phyloP scores from a whole-genome alignment of 2,797 vertebrate genomes.

The Eupleurogrammus muticus region DNA sequence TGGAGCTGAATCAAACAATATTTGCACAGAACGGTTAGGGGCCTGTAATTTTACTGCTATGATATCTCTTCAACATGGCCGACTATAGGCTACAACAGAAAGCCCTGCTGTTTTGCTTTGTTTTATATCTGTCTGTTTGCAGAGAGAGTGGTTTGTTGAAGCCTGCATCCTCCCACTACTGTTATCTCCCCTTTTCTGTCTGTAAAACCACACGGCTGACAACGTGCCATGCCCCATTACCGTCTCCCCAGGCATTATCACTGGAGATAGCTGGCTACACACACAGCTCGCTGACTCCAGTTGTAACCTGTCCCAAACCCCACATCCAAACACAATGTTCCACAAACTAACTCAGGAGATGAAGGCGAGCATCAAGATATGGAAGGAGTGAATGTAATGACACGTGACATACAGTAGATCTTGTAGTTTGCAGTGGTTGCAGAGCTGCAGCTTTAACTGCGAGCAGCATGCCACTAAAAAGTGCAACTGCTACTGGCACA shows the following conservation, averaged over 20 bases:
- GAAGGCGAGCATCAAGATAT: slow-evolving; percentile 11
- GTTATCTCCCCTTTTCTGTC: slow-evolving; percentile 37
- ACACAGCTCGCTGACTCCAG: slow-evolving; percentile 26
- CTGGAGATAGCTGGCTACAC: slow-evolving; percentile 7
- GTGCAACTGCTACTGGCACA: background rate
- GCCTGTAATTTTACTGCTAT: too few relatives aligned
- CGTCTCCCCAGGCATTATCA: slow-evolving; percentile 27
- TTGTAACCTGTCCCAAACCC: slow-evolving; percentile 11
- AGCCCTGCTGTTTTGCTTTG: slow-evolving; percentile 2
- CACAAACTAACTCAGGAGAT: slow-evolving; percentile 22
- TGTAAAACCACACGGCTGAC: slow-evolving; percentile 45
- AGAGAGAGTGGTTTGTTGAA: slow-evolving; percentile 22
- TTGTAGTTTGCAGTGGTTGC: background rate
- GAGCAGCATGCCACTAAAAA: background rate
- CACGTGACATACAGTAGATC: background rate
- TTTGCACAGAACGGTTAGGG: background rate
- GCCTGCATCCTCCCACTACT: slow-evolving; percentile 16
- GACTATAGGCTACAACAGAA: slow-evolving; percentile 9
- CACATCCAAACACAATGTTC: slow-evolving; percentile 28
- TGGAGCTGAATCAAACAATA: slow-evolving; percentile 14
- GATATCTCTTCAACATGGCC: background rate
- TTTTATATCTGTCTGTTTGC: slow-evolving; percentile 28
- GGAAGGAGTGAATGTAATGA: background rate
- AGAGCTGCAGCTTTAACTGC: background rate
- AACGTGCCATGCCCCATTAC: slow-evolving; percentile 58